Conservation (phyloP, 2,113 vertebrate genomes). For the Mus spicilegus region DNA sequence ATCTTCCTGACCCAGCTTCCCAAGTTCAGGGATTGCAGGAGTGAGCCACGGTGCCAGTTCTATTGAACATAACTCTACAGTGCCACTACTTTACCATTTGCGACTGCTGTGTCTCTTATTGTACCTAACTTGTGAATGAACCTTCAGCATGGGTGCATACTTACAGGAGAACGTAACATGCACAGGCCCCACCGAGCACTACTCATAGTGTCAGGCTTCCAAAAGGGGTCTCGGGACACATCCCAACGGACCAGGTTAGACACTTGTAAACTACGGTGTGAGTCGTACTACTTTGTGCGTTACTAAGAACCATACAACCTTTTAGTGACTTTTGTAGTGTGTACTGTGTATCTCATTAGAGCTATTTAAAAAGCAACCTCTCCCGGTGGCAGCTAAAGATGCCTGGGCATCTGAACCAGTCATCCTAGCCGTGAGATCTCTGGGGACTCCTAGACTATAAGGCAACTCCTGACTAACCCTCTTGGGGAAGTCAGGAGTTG, state of each 20-base stretch:
- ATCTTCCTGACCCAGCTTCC: neutral
- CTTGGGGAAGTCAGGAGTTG: neutral
- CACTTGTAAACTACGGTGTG: neutral
- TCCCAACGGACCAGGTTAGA: neutral
- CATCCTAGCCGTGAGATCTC: neutral
- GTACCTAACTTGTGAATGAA: neutral
- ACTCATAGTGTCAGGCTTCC: neutral
- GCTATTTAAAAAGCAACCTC: neutral
- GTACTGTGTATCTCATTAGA: neutral
- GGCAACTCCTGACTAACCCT: neutral
- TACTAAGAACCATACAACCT: neutral
- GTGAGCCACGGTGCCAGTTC: neutral
- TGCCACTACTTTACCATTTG: neutral
- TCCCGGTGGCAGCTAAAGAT: neutral
- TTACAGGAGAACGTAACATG: neutral
- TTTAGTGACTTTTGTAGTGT: fast-evolving
- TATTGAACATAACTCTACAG: neutral
- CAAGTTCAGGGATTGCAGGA: neutral
- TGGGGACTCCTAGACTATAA: fast-evolving
- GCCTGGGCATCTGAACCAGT: too few species aligned
- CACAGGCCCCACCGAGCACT: neutral
- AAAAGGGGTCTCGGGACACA: too few species aligned
- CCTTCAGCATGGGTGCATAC: neutral
- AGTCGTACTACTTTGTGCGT: neutral
- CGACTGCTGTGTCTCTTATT: neutral